Base-by-base conservation (phyloP, 2,797 vertebrate genomes). In the Pachyuromys duprasi region DNA sequence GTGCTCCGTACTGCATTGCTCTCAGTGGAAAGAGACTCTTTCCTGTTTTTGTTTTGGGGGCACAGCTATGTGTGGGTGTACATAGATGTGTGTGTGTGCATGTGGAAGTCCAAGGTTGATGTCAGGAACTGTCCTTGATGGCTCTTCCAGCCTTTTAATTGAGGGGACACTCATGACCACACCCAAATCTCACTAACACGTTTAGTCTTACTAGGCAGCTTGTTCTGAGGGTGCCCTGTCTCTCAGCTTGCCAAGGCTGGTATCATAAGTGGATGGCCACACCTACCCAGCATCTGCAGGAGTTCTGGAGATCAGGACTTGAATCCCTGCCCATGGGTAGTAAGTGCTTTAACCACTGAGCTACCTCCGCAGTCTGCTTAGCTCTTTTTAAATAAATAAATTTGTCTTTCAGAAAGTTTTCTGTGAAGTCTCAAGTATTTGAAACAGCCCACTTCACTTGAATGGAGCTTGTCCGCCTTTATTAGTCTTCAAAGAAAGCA, bases 401-500 rank as follows among this genome's bases (percentile, higher is more conserved):
- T 97, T 97, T 97, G 28, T 42, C 98, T 95, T 94, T n/a, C 33
- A n/a, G 49, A 96, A 97, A 95, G 76, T 98, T 98, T 98, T 96
- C 92, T 94, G 95, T 98, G 98, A 98, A 97, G 86, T 98, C 93
- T 98, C 95, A 97, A 98, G 97, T 97, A 97, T 98, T 98, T 95
- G 89, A 96, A 90, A 97, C 97, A 97, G 96, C 96, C 95, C 93
- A 91, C 97, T 98, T 96, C 87, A 80, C 57, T 88, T 95, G 96
- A 93, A 96, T 42, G 60, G 95, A 92, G 96, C 95, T 98, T 97
- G 95, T 98, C 95, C 96, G 33, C 62, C 96, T 98, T 98, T 97
- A 97, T 97, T 98, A 98, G 97, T 97, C 96, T 98, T 98, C 98
- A 97, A 97, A 98, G 96, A 98, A 97, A 94, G 74, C 91, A 97